Conservation (phyloP, 2,113 vertebrate species). For the Calonectris borealis region DNA sequence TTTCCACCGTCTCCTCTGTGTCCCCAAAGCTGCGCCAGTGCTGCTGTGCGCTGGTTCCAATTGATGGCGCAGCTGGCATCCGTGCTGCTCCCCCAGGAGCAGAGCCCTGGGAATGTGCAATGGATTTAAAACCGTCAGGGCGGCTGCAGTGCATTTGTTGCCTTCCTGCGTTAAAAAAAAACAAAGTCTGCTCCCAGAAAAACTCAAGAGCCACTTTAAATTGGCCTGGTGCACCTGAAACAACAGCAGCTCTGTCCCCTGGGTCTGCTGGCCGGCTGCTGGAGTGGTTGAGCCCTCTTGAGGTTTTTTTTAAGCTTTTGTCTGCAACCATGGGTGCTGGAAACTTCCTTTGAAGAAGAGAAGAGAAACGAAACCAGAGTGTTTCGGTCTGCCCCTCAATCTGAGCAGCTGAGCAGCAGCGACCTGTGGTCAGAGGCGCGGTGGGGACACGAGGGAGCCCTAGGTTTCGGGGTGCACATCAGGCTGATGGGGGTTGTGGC, state of each 20-base stretch:
- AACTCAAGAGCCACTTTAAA: neutral
- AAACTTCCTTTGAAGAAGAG: neutral
- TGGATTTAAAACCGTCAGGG: neutral
- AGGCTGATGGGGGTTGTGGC: too few species aligned
- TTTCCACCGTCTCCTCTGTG: fast-evolving
- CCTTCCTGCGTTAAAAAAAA: neutral
- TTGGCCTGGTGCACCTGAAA: neutral
- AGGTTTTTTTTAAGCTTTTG: neutral
- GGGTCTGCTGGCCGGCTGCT: neutral
- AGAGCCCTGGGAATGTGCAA: neutral
- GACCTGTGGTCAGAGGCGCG: fast-evolving
- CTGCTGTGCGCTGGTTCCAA: fast-evolving
- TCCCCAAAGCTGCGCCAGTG: neutral
- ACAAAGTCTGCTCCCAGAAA: neutral
- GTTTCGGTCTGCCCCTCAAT: fast-evolving
- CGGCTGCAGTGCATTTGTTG: neutral
- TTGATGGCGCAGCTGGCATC: neutral
- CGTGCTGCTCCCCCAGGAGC: fast-evolving
- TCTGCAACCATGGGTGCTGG: fast-evolving
- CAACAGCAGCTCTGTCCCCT: neutral
- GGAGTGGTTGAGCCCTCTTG: too few species aligned
- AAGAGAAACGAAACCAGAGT: neutral
- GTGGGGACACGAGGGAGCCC: neutral
- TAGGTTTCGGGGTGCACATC: neutral
- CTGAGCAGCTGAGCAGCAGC: neutral